These are phyloP conservation scores for Dendrolimus pini DNA, from an alignment of 2,888 invertebrate genomes.

Conservation along the genomic window DNA sequence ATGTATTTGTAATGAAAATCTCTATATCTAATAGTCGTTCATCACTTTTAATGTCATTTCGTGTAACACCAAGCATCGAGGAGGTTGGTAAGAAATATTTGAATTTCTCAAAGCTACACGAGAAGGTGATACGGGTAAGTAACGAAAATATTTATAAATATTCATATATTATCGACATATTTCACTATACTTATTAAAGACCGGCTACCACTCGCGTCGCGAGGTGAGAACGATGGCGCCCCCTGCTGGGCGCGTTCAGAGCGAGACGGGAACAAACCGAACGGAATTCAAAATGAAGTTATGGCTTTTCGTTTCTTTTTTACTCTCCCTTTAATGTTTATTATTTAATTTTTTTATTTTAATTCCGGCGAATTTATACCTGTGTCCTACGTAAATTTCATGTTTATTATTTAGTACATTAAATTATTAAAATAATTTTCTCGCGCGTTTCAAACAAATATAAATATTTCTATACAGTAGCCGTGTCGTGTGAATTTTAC, in stretches of 20 bases:
- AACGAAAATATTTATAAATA: slow-evolving; percentile 72
- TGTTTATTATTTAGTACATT: slow-evolving; percentile 21
- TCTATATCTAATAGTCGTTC: slow-evolving; percentile 15
- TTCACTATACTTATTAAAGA: slow-evolving; percentile 76
- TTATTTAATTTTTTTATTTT: slow-evolving; percentile 59
- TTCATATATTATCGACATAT: slow-evolving; percentile 72
- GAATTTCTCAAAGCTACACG: slow-evolving; percentile 15
- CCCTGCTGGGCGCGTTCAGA: slow-evolving; percentile 68
- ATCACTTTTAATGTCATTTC: slow-evolving; percentile 19
- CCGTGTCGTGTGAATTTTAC: slow-evolving; percentile 52
- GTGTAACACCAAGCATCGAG: slow-evolving; percentile 10
- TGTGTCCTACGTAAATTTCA: slow-evolving; percentile 33
- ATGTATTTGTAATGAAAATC: slow-evolving; percentile 14
- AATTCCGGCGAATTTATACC: slow-evolving; percentile 45
- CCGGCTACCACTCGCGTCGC: slow-evolving; percentile 74
- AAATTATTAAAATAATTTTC: slow-evolving; percentile 23
- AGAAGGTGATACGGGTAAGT: slow-evolving; percentile 36
- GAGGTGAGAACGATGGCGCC: slow-evolving; percentile 75
- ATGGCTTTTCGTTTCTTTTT: slow-evolving; percentile 59
- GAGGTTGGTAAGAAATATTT: slow-evolving; percentile 9
- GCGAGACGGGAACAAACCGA: slow-evolving; percentile 65
- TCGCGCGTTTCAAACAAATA: slow-evolving; percentile 17
- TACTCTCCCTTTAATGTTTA: slow-evolving; percentile 46
- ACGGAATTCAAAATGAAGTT: slow-evolving; percentile 73
- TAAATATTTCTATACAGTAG: slow-evolving; percentile 47